phyloP scores from a whole-genome alignment of 2,888 invertebrate species.

The Pammene aurita region DNA sequence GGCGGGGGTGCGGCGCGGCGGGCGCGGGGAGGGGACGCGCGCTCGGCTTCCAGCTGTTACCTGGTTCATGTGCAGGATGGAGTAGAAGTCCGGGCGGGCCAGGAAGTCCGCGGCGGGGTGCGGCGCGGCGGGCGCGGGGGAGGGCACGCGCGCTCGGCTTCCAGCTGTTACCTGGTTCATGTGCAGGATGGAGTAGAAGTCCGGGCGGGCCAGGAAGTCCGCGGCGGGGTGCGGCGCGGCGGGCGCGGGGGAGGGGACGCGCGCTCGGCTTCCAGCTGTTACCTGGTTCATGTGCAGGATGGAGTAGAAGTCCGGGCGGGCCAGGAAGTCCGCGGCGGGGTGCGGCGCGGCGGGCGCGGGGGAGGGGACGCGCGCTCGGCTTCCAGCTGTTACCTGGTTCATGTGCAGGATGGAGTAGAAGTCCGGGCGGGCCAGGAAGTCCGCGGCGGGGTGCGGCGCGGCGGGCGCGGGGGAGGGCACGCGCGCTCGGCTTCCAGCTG shows the following conservation, averaged over 20 bases:
- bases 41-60: conserved; percentile 61
- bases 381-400: conserved; percentile 87
- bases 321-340: conserved; percentile 94
- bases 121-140: conserved; percentile 58
- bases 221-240: too few species aligned
- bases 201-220: conserved; percentile 93
- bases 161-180: conserved; percentile 88
- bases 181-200: conserved; percentile 97
- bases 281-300: conserved; percentile 95
- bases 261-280: conserved; percentile 24
- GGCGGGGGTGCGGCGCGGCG: too few species aligned
- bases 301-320: conserved; percentile 95
- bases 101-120: conserved; percentile 94
- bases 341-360: conserved; percentile 70
- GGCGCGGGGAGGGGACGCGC: too few species aligned
- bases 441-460: too few species aligned
- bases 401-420: conserved; percentile 97
- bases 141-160: conserved; percentile 65
- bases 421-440: conserved; percentile 94
- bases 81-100: conserved; percentile 95
- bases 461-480: too few species aligned
- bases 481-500: too few species aligned
- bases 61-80: conserved; percentile 95
- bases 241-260: too few species aligned
- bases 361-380: conserved; percentile 67